Evolutionary conservation across 2,888 invertebrate species (phyloP).

Genomic region (Frankliniella fusca): DNA sequence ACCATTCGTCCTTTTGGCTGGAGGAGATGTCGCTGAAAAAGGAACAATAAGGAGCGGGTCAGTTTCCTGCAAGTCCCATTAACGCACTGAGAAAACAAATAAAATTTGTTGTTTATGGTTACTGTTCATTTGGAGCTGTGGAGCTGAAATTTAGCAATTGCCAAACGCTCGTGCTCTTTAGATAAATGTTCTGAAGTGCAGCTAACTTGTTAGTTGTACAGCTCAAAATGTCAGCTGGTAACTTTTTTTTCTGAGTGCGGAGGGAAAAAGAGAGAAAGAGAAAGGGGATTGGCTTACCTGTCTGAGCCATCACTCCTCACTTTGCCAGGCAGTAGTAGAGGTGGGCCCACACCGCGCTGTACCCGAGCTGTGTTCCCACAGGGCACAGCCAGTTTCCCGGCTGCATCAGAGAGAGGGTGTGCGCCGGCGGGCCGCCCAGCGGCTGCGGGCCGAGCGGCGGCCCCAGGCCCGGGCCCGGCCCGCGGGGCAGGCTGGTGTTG

Average conservation of each 20-base stretch:
- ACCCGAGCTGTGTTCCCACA: constrained; percentile 74
- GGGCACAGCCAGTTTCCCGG: constrained; percentile 96
- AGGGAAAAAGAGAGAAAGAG: too few species aligned
- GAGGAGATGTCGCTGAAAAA: constrained; percentile 52
- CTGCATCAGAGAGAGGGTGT: constrained; percentile 42
- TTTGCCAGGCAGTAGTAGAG: constrained; percentile 66
- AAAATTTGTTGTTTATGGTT: too few species aligned
- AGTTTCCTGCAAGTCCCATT: background rate
- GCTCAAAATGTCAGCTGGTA: too few species aligned
- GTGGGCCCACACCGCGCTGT: constrained; percentile 72
- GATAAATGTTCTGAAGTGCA: too few species aligned
- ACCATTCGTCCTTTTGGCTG: constrained; percentile 86
- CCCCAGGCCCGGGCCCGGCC: constrained; percentile 50
- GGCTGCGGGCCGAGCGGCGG: background rate
- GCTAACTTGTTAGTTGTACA: too few species aligned
- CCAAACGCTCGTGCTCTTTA: too few species aligned
- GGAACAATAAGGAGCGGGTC: constrained; percentile 33
- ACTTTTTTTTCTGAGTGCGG: too few species aligned
- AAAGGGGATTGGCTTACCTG: constrained; percentile 46
- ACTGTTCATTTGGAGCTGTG: too few species aligned
- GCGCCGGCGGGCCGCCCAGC: background rate
- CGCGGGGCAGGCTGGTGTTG: constrained; percentile 50
- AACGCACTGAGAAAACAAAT: too few species aligned
- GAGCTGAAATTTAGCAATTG: too few species aligned
- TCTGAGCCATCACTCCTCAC: constrained; percentile 57